Evolutionary conservation across 2,113 vertebrate species (phyloP).

Genomic region (Gambusia affinis): DNA sequence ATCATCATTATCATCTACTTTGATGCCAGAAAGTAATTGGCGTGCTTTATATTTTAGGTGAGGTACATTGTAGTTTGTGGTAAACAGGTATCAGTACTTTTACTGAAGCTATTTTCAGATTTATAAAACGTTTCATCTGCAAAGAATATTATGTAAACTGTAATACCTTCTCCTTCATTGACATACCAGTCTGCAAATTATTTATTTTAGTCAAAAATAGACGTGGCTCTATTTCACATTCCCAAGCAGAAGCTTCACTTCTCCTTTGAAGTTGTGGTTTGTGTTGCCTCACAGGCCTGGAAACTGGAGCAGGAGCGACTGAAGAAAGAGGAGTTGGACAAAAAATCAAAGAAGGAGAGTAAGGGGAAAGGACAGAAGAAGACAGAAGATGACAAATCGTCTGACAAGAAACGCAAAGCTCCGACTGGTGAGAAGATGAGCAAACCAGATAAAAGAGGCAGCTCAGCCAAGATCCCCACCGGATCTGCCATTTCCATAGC

Average conservation of each 20-base stretch:
- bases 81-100: too few species aligned
- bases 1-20: too few species aligned
- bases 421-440: constrained; percentile 20
- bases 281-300: constrained; percentile 48
- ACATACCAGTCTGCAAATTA: not conserved
- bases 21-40: too few species aligned
- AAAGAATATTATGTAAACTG: too few species aligned
- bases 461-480: constrained; percentile 2
- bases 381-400: too few species aligned
- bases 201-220: not conserved
- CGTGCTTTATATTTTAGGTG: too few species aligned
- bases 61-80: too few species aligned
- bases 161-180: not conserved
- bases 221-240: not conserved
- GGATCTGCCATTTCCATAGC: not conserved
- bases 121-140: not conserved
- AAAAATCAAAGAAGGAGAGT: constrained; percentile 55
- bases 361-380: constrained; percentile 6
- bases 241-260: not conserved
- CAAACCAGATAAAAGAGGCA: not conserved
- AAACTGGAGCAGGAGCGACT: constrained; percentile 57
- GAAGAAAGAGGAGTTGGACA: constrained; percentile 54
- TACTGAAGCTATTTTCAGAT: not conserved
- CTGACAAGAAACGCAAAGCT: constrained; percentile 28
- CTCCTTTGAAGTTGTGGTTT: not conserved